Evolutionary conservation across 2,888 invertebrate genomes (phyloP), one percentile per base, ranked within the genome.

Genomic region (Drosophila picticornis): DNA sequence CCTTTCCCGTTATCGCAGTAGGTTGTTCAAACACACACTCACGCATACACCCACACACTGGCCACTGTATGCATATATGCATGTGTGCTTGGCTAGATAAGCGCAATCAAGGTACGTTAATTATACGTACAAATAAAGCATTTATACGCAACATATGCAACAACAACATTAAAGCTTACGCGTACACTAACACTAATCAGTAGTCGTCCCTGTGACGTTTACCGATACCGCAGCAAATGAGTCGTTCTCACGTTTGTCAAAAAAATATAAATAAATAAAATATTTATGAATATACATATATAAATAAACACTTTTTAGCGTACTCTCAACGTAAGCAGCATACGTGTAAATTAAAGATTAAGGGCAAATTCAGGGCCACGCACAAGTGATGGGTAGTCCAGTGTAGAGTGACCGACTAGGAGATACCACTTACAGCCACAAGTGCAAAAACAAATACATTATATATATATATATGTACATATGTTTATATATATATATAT

Each of bases 31-130:
- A 81, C 75, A 34, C 53, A 57, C 58, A 34, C 59, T 29, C 48
- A 36, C 29, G 5, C 13, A 34, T 5, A 13, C 71, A 77, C 70
- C 65, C 62, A 51, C 34, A 34, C 46, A 72, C 32, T n/a, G 25
- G 19, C 40, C 34, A 57, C 43, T 22, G 27, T 27, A 19, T 13
- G 27, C 10, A 32, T 29, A 31, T 25, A 7, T 36, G 43, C 50
- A 7, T 46, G 36, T 53, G 34, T 76, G 32, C 60, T 22, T 34
- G 32, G 11, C 48, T 65, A 80, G 81, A 80, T 81, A 81, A 81
- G 80, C 77, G 62, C 81, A 77, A 73, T 77, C 61, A 72, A 64
- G 57, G 60, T 57, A 77, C 65, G 68, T 65, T 80, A 75, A 80
- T 75, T 81, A 78, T 70, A 65, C 48, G 55, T 64, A 66, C 80